These are phyloP conservation scores for Halcyon badia DNA, from an alignment of 2,797 vertebrate species.

Conservation along the genomic window DNA sequence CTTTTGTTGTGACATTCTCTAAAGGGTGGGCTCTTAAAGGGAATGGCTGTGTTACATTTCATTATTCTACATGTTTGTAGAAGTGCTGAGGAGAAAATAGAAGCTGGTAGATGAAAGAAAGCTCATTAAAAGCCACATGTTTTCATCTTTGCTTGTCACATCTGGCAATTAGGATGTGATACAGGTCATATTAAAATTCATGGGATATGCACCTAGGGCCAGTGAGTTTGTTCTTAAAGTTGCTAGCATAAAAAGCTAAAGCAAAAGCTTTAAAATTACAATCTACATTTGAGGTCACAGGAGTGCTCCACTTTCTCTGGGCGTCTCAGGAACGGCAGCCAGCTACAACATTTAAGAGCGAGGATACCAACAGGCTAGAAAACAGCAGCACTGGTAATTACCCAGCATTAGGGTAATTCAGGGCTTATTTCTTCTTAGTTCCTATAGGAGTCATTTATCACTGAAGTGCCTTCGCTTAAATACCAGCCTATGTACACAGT, in stretches of 20 bases:
- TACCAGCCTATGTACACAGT: neutral
- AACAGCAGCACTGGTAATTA: neutral
- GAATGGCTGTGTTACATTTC: neutral
- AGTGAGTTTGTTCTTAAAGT: neutral
- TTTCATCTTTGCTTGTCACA: constrained; percentile 16
- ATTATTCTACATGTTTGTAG: neutral
- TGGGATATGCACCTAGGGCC: neutral
- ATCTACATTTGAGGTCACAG: neutral
- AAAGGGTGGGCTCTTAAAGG: constrained; percentile 1
- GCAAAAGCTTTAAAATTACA: neutral
- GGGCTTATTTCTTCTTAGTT: neutral
- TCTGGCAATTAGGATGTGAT: constrained; percentile 3
- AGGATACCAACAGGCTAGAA: neutral
- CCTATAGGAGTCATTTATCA: neutral
- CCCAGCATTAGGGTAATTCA: neutral
- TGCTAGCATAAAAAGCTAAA: neutral
- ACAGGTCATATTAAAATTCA: constrained; percentile 36
- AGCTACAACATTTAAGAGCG: neutral
- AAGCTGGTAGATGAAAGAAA: constrained; percentile 40
- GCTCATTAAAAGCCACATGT: constrained; percentile 54
- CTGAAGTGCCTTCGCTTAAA: neutral
- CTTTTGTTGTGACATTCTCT: constrained; percentile 17
- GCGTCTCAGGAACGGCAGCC: neutral
- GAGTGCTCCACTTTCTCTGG: neutral
- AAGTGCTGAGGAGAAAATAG: constrained; percentile 2